Conservation (phyloP, 2,797 vertebrate species). For the Pelochelys cantorii region DNA sequence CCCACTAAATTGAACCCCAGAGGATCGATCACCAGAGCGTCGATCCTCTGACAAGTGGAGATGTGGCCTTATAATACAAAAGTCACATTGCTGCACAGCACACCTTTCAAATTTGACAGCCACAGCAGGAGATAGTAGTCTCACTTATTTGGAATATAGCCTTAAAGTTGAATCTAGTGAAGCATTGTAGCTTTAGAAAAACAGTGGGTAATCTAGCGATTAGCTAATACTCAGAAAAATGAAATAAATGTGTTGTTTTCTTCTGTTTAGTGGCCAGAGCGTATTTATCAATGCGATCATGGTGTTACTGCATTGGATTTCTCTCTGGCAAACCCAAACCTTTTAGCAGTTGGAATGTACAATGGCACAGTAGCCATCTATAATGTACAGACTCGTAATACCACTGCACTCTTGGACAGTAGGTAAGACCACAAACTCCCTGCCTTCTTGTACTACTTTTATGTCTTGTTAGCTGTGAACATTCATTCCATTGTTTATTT, state of each 20-base stretch:
- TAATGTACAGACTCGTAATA: conserved; percentile 71
- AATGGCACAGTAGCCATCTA: conserved; percentile 85
- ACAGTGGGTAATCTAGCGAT: not conserved
- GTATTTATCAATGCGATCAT: conserved; percentile 82
- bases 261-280: conserved; percentile 91
- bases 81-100: not conserved
- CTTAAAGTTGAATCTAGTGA: not conserved
- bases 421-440: conserved; percentile 75
- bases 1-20: too few relatives aligned
- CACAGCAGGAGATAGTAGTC: not conserved
- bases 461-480: not conserved
- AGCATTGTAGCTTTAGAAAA: not conserved
- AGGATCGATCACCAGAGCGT: too few relatives aligned
- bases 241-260: accelerated
- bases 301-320: conserved; percentile 91
- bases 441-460: not conserved
- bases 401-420: conserved; percentile 78
- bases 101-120: not conserved
- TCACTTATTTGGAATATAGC: accelerated
- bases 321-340: conserved; percentile 79
- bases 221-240: accelerated
- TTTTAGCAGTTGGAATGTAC: conserved; percentile 88
- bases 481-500: not conserved
- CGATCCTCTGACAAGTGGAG: too few relatives aligned
- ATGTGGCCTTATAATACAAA: not conserved